Base-by-base conservation (phyloP, 2,888 invertebrate species). In the Sepioteuthis lessoniana region DNA sequence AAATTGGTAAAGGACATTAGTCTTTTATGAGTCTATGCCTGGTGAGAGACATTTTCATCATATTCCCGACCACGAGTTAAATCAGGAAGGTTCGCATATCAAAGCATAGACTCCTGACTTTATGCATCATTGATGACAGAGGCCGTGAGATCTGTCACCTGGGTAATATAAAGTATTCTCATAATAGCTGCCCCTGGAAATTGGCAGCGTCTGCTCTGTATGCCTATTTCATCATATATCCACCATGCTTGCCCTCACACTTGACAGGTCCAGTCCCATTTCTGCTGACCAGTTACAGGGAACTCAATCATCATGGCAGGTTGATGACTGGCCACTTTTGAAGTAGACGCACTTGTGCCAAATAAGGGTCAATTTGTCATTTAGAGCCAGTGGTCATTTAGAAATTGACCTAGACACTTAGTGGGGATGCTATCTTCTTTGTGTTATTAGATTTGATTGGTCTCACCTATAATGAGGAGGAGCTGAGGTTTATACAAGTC, bases 281-380 rank as follows among this genome's bases (percentile, higher is more conserved):
- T 76, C n/a, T 76, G 35, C n/a, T 10, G 76, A 35, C n/a, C n/a
- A 4, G 76, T 76, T 76, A 7, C 76, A 35, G 35, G 76, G n/a
- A 76, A 76, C n/a, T 76, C 16, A 76, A 76, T 76, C 76, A 76
- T 76, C 16, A 76, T 76, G 76, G n/a, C 76, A 76, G 76, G 35
- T 76, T 76, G 76, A n/a, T 76, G 76, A 76, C n/a, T n/a, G n/a
- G 76, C 76, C 76, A 76, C 16, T n/a, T 42, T 76, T 76, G 4
- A 76, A 76, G n/a, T 35, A n/a, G 76, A 76, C 10, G 0, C 3
- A n/a, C 76, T 76, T 13, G 76, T 76, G n/a, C 76, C 76, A 76
- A 76, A 76, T 76, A 76, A 76, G 76, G 35, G 76, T 35, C 76
- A 76, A 76, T 76, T 76, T 76, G 76, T 76, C n/a, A 76, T 76